Base-by-base conservation (phyloP, 2,797 vertebrate species). In the Pampus argenteus region DNA sequence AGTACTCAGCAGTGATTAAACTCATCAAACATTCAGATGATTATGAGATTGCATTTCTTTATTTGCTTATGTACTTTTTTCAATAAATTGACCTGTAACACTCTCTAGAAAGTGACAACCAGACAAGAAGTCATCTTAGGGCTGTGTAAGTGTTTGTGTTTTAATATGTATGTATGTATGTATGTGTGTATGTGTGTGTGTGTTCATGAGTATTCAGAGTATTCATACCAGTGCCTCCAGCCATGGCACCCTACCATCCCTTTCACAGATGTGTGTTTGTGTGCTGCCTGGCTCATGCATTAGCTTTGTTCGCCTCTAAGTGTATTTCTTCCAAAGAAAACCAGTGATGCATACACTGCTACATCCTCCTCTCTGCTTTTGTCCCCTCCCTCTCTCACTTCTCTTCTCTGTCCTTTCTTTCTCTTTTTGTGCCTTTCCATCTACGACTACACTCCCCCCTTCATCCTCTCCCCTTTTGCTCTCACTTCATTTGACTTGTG, bases 321-420 rank as follows among this genome's bases (percentile, higher is more conserved):
- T 52, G 54, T 71, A 66, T 67, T 58, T 68, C 54, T 50, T 80
- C 76, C 78, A 89, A 91, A 91, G 81, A 71, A 49, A 79, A 76
- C 85, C 92, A 91, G 77, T 74, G 89, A 90, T 83, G 91, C 90
- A 77, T 80, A 56, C 50, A 51, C 86, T 68, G 66, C 64, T 31
- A 1, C 54, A 48, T 76, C 79, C 66, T 79, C 81, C 63, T 48
- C 48, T 86, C 71, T 82, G 67, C 83, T 81, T 84, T 86, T 77
- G 79, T 65, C 67, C 57, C 58, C 72, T 62, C 71, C 44, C 59
- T 65, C 76, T 49, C 28, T 60, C 18, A 0, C n/a, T 54, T 14
- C 75, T 74, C 68, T 68, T 62, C 65, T 61, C 57, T 25, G 51
- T 60, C 61, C 56, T 56, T 63, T 81, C 59, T 71, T 45, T 78